phyloP scores from a whole-genome alignment of 2,888 invertebrate species.

The Papilio elwesi region DNA sequence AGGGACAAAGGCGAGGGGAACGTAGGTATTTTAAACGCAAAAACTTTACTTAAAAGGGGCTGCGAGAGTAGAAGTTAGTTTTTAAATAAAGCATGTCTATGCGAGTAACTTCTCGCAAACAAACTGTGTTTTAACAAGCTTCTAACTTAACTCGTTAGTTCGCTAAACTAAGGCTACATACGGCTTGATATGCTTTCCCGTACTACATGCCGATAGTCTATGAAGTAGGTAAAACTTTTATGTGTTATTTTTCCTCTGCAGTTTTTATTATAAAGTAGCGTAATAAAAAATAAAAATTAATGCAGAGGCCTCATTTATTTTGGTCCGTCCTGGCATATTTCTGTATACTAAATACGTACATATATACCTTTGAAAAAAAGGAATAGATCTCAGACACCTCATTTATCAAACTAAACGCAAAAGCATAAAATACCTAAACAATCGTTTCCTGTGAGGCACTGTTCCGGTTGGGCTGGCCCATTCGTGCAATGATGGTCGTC shows the following conservation, averaged over 20 bases:
- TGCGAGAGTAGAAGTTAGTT: conserved; percentile 12
- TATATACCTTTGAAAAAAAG: too few relatives aligned
- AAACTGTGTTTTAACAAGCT: conserved; percentile 38
- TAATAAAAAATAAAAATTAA: not conserved
- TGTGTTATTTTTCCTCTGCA: not conserved
- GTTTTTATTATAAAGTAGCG: not conserved
- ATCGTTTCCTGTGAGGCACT: not conserved
- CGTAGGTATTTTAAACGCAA: not conserved
- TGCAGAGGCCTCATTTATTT: not conserved
- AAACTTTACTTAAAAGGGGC: conserved; percentile 1
- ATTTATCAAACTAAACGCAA: not conserved
- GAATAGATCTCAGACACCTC: not conserved
- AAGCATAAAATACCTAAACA: not conserved
- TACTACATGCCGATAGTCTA: conserved; percentile 1
- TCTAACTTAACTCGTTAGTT: conserved; percentile 36
- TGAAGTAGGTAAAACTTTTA: not conserved
- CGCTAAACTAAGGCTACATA: conserved; percentile 11
- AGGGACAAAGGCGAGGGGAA: not conserved
- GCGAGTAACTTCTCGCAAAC: conserved; percentile 31
- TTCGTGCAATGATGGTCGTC: not conserved
- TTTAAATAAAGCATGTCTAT: conserved; percentile 26
- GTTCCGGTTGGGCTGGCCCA: not conserved
- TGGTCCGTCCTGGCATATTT: not conserved
- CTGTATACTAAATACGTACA: not conserved
- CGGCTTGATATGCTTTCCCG: conserved; percentile 1